Evolutionary conservation across 2,113 vertebrate species (phyloP), one percentile per base, ranked within the genome.

Genomic region (Campylomormyrus tamandua): DNA sequence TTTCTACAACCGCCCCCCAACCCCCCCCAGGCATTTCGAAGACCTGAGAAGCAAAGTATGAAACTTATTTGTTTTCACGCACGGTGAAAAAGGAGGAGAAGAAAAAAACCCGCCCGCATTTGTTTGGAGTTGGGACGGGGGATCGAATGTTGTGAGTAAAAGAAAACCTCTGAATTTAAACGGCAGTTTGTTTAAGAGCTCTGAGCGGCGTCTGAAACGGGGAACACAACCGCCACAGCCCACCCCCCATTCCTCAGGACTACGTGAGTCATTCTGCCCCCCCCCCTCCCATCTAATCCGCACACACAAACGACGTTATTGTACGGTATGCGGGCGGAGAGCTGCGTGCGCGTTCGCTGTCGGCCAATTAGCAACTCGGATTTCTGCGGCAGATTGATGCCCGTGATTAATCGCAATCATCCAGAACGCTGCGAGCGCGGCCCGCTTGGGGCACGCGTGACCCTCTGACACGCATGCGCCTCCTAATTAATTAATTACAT

Each of bases 401-500:
- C 13, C 42, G 48, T 83, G 52, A 88, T 90, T 88, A 90, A 62
- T 83, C 85, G 70, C 90, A 88, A 62, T 88, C 90, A 88, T 87
- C 52, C 49, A 42, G 50, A 88, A 88, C 74, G 24, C 52, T 11
- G n/a, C 2, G 39, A 15, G 87, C 90, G 46, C 52, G 62, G 74
- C 58, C 3, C 27, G 31, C 90, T 27, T 87, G 17, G 27, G 27
- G 87, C 90, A 90, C 52, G 90, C 87, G n/a, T 31, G 62, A 80
- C 45, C 89, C 90, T 50, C 74, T 87, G 53, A 83, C 83, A 31
- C 4, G 50, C 62, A 46, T 27, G 66, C 50, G 42, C 49, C 52
- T 90, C n/a, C 35, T 88, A 90, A 90, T 90, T 46, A 88, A 90
- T 90, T 83, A 88, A 90, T 88, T 80, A 88, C 13, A 83, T 90